Evolutionary conservation across 1,140 invertebrate genomes (phyloP).

Genomic region (Papilio helenus): DNA sequence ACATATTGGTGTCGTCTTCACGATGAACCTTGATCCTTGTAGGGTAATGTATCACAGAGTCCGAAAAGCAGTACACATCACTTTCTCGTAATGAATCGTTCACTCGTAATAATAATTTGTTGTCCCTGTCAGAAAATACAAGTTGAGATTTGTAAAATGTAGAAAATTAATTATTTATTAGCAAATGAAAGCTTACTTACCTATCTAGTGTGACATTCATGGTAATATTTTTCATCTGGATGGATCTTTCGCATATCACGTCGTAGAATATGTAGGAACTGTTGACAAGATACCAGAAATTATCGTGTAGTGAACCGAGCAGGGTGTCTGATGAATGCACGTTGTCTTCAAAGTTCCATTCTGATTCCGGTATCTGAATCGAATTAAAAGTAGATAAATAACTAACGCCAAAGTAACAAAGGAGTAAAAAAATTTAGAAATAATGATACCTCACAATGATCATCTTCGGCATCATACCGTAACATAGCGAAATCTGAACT

Average conservation of each 20-base stretch:
- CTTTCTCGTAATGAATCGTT: slow-evolving; percentile 55
- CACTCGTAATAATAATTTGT: slow-evolving; percentile 57
- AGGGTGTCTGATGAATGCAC: slow-evolving; percentile 48
- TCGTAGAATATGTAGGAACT: slow-evolving; percentile 70
- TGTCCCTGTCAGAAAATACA: slow-evolving; percentile 52
- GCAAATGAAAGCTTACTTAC: slow-evolving; percentile 52
- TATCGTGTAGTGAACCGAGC: slow-evolving; percentile 57
- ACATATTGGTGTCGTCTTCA: slow-evolving; percentile 48
- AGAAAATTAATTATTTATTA: background rate
- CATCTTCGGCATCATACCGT: slow-evolving; percentile 54
- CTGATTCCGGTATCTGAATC: slow-evolving; percentile 64
- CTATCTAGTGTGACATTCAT: slow-evolving; percentile 55
- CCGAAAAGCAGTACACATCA: slow-evolving; percentile 72
- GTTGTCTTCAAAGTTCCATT: slow-evolving; percentile 63
- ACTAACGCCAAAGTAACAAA: background rate
- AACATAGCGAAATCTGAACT: slow-evolving; percentile 51
- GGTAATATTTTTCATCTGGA: slow-evolving; percentile 55
- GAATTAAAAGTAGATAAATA: slow-evolving; percentile 34
- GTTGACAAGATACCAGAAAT: slow-evolving; percentile 68
- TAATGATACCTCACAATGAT: slow-evolving; percentile 56
- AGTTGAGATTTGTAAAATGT: background rate
- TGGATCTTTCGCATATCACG: slow-evolving; percentile 72
- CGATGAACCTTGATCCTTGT: slow-evolving; percentile 52
- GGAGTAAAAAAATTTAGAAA: background rate
- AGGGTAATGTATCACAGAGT: slow-evolving; percentile 65